These are phyloP conservation scores for Zootoca vivipara DNA, from an alignment of 2,113 vertebrate species.

Conservation along the genomic window DNA sequence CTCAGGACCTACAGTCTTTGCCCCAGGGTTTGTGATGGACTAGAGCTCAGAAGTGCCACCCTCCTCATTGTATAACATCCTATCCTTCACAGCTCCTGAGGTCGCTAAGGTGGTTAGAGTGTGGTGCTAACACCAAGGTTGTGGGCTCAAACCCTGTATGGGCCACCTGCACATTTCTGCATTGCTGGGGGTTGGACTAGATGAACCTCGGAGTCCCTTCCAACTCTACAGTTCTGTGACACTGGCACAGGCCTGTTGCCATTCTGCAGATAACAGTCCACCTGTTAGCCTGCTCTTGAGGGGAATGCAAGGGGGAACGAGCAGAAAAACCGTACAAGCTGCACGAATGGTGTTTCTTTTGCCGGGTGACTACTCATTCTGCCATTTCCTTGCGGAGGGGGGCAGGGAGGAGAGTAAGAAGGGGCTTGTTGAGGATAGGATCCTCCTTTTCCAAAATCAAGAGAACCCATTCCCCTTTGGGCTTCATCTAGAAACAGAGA, in stretches of 20 bases:
- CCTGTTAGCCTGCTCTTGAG: neutral
- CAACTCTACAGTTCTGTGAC: too few relatives aligned
- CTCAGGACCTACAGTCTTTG: neutral
- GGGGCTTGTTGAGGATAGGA: too few relatives aligned
- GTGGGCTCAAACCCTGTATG: too few relatives aligned
- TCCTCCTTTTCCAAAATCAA: neutral
- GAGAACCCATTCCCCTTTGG: neutral
- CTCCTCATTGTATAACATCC: neutral
- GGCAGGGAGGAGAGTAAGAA: neutral
- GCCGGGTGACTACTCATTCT: constrained; percentile 15
- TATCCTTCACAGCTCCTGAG: neutral
- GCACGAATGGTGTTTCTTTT: constrained; percentile 38
- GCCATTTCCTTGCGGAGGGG: constrained; percentile 10
- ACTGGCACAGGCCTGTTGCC: neutral
- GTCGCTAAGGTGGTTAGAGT: too few relatives aligned
- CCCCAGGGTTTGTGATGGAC: neutral
- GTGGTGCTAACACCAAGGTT: too few relatives aligned
- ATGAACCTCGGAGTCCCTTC: too few relatives aligned
- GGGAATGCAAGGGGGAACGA: neutral
- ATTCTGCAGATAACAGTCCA: constrained; percentile 15
- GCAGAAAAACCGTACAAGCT: constrained; percentile 5
- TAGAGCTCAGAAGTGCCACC: neutral
- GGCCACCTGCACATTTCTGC: too few relatives aligned
- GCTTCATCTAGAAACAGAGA: neutral
- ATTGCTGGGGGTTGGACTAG: too few relatives aligned